These are phyloP conservation scores for Bombus confusus DNA, from an alignment of 1,140 invertebrate genomes.

Conservation along the genomic window DNA sequence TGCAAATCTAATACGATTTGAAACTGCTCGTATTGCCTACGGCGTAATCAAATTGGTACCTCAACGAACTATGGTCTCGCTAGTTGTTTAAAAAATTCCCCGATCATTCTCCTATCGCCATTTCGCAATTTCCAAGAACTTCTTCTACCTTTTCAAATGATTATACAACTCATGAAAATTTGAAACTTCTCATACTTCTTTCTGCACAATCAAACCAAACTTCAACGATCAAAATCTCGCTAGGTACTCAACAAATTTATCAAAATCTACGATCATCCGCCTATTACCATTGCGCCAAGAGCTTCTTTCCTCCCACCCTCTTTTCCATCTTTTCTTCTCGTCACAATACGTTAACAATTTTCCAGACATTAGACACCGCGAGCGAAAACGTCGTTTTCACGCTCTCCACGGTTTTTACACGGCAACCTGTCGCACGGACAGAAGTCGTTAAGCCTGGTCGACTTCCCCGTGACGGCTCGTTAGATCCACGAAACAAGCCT, in stretches of 20 bases:
- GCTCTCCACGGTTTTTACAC: background rate
- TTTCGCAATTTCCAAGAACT: background rate
- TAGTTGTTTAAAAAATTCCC: background rate
- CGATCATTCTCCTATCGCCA: background rate
- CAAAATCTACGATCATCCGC: background rate
- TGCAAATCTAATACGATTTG: background rate
- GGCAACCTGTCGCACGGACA: background rate
- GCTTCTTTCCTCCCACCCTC: background rate
- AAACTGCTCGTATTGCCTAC: background rate
- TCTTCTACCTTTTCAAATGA: no score
- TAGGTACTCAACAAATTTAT: background rate
- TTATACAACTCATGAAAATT: background rate
- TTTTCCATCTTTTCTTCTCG: background rate
- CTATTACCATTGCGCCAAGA: background rate
- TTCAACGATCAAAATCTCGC: background rate
- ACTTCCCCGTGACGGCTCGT: slow-evolving; percentile 20
- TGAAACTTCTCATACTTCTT: background rate
- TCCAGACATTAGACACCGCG: slow-evolving; percentile 24
- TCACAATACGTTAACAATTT: slow-evolving; percentile 43
- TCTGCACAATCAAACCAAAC: background rate
- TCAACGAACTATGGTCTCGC: background rate
- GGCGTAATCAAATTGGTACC: rapidly evolving
- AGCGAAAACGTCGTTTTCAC: slow-evolving; percentile 25
- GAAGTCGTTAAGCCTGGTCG: slow-evolving; percentile 45
- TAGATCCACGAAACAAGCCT: slow-evolving; percentile 48